A percentile compares a stretch with the other conserved stretches of the same genome.
Conservation (phyloP, 2,888 invertebrate genomes). For the Philopedon plagiatum region DNA sequence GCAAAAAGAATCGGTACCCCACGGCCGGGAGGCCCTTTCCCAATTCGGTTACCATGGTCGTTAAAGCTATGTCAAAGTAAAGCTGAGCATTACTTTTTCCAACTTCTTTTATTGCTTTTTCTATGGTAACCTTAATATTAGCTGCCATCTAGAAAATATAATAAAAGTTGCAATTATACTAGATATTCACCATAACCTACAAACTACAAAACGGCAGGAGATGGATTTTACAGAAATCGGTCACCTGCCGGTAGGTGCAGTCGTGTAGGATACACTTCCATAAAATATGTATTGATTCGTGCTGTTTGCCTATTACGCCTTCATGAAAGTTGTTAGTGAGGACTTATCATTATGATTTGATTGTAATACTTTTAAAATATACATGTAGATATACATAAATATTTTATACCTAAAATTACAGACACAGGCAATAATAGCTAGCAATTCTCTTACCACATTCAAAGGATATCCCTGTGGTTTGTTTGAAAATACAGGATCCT, state of each 20-base stretch:
- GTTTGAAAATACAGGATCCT: conserved; percentile 74
- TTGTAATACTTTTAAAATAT: too few species aligned
- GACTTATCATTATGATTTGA: too few species aligned
- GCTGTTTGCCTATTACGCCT: too few species aligned
- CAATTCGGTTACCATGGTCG: conserved; percentile 81
- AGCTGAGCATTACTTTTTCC: conserved; percentile 76
- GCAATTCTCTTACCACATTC: conserved; percentile 68
- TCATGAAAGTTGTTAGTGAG: too few species aligned
- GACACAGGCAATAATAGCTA: too few species aligned
- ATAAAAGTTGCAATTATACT: conserved; percentile 6
- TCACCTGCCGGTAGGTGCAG: too few species aligned
- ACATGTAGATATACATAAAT: too few species aligned
- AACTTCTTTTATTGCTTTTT: conserved; percentile 72
- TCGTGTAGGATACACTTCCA: too few species aligned
- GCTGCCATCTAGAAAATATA: conserved; percentile 61
- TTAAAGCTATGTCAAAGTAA: conserved; percentile 81
- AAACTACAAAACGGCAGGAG: too few species aligned
- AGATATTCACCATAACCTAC: background rate
- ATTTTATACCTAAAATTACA: too few species aligned
- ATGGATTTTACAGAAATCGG: too few species aligned
- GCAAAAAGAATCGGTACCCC: conserved; percentile 81
- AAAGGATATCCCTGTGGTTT: conserved; percentile 74
- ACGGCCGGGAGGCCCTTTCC: conserved; percentile 77
- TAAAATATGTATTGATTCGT: too few species aligned
- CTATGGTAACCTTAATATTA: conserved; percentile 66